phyloP scores from a whole-genome alignment of 2,797 vertebrate species.

The Enteromius treurensis region DNA sequence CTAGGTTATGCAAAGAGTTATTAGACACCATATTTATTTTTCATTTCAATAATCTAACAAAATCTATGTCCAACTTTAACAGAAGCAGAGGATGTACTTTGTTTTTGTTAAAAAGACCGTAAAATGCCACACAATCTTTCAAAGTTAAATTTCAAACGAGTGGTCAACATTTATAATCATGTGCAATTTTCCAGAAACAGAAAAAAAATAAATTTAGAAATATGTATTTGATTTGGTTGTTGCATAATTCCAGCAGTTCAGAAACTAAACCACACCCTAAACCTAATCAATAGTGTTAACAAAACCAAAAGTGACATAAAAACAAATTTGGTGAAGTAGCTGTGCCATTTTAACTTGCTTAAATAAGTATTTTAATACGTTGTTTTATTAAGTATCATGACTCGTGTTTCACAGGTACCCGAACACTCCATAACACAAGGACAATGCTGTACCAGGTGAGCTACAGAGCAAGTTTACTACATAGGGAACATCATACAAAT shows the following conservation, averaged over 20 bases:
- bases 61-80: not conserved
- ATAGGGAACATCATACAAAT: not conserved
- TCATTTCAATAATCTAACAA: constrained; percentile 1
- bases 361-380: not conserved
- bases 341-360: not conserved
- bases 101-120: not conserved
- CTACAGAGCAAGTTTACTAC: not conserved
- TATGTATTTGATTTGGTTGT: not conserved
- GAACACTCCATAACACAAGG: not conserved
- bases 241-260: not conserved
- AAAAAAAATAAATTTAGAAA: not conserved
- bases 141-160: too few relatives aligned
- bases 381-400: not conserved
- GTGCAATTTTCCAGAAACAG: not conserved
- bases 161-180: too few relatives aligned
- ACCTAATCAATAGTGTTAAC: not conserved
- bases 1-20: not conserved
- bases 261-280: not conserved
- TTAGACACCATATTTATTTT: constrained; percentile 2
- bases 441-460: not conserved
- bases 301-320: not conserved
- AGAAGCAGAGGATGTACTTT: constrained; percentile 1
- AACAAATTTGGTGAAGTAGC: not conserved
- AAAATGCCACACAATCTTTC: too few relatives aligned
- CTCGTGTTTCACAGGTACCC: not conserved